phyloP scores from a whole-genome alignment of 2,797 vertebrate species.

The Cossypha dichroa region DNA sequence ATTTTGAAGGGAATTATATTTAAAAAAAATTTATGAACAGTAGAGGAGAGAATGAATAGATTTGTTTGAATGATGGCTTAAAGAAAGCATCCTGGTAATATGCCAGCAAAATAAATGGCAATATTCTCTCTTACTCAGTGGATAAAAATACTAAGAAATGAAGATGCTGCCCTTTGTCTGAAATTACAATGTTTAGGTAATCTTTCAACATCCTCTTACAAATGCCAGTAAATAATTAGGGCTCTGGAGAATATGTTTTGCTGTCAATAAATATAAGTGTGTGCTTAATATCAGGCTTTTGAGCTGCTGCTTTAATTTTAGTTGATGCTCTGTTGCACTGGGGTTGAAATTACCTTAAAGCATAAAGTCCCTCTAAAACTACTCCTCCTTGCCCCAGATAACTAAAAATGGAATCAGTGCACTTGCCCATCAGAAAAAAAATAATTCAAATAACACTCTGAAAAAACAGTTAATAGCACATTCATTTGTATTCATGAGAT shows the following conservation, averaged over 20 bases:
- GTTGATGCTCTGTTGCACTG: not conserved
- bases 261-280: constrained; percentile 21
- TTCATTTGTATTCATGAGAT: constrained; percentile 10
- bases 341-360: not conserved
- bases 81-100: constrained; percentile 41
- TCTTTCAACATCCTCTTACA: constrained; percentile 45
- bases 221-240: constrained; percentile 61
- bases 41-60: not conserved
- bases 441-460: not conserved
- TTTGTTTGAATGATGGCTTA: constrained; percentile 6
- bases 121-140: not conserved
- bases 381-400: not conserved
- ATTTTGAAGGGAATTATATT: constrained; percentile 42
- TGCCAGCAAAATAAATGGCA: constrained; percentile 33
- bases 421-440: constrained; percentile 13
- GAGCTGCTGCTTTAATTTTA: constrained; percentile 9
- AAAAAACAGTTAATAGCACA: not conserved
- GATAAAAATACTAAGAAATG: constrained; percentile 46
- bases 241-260: constrained; percentile 23
- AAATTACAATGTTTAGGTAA: constrained; percentile 41
- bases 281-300: not conserved
- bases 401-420: constrained; percentile 24
- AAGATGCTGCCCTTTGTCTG: constrained; percentile 41
- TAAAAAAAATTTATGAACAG: not conserved
- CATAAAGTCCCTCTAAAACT: not conserved